phyloP scores from a whole-genome alignment of 2,797 vertebrate species.

The Esox masquinongy region DNA sequence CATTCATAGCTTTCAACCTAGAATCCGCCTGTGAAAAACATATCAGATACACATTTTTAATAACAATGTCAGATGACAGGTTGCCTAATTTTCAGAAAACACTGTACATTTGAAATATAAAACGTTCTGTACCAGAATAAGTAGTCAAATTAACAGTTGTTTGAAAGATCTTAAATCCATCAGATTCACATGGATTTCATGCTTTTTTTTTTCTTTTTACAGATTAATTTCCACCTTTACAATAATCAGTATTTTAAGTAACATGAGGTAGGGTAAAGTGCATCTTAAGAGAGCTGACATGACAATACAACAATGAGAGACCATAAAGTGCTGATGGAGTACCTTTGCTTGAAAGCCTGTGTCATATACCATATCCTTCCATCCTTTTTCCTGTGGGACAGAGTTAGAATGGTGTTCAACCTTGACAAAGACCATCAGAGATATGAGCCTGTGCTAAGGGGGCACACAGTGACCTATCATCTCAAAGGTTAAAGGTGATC shows the following conservation, averaged over 20 bases:
- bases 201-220: not conserved
- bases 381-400: constrained; percentile 85
- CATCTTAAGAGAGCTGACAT: not conserved
- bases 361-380: constrained; percentile 93
- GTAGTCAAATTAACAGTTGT: not conserved
- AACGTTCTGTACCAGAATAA: not conserved
- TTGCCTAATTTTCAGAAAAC: not conserved
- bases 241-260: not conserved
- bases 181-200: not conserved
- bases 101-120: not conserved
- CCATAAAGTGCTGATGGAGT: not conserved
- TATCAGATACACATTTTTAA: not conserved
- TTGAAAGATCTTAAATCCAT: not conserved
- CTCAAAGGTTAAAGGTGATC: not conserved
- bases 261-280: not conserved
- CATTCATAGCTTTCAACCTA: constrained; percentile 95
- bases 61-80: not conserved
- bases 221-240: too few relatives aligned
- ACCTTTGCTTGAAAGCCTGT: constrained; percentile 98
- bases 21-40: constrained; percentile 85
- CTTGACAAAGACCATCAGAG: not conserved
- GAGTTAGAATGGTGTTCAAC: constrained; percentile 9
- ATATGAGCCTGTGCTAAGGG: not conserved
- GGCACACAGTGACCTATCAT: not conserved
- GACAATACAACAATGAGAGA: not conserved